Evolutionary conservation across 1,140 invertebrate genomes (phyloP).

Genomic region (Drosophila varians): DNA sequence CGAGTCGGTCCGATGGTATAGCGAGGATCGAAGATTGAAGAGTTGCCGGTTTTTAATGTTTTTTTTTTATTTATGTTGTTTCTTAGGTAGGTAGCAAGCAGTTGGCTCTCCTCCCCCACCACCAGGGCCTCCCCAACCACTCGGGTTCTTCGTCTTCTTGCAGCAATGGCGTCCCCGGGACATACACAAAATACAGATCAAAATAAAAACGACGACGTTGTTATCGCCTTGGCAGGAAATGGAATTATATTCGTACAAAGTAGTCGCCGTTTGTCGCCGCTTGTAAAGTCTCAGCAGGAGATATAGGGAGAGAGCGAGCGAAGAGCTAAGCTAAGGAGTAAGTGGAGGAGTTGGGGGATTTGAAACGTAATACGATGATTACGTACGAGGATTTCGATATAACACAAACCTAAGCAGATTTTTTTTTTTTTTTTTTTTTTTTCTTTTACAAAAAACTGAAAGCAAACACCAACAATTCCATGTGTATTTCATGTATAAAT

Average conservation of each 20-base stretch:
- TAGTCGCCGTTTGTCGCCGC: slow-evolving; percentile 45
- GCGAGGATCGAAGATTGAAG: slow-evolving; percentile 23
- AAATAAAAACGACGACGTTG: slow-evolving; percentile 47
- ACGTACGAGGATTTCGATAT: slow-evolving; percentile 53
- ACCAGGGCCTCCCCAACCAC: background rate
- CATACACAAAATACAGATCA: slow-evolving; percentile 37
- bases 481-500: slow-evolving; percentile 27
- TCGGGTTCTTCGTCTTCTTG: background rate
- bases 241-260: slow-evolving; percentile 78
- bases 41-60: slow-evolving; percentile 24
- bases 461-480: background rate
- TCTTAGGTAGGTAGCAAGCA: slow-evolving; percentile 47
- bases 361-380: slow-evolving; percentile 57
- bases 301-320: slow-evolving; percentile 6
- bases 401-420: slow-evolving; percentile 55
- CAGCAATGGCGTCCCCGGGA: slow-evolving; percentile 70
- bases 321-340: background rate
- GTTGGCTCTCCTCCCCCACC: slow-evolving; percentile 26
- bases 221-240: slow-evolving; percentile 80
- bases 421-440: too few relatives aligned
- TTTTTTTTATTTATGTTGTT: slow-evolving; percentile 8
- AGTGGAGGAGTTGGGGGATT: background rate
- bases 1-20: slow-evolving; percentile 12
- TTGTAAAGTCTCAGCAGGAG: slow-evolving; percentile 46
- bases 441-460: too few relatives aligned